Conservation (phyloP, 2,113 vertebrate genomes). For the Pampusana beccarii region DNA sequence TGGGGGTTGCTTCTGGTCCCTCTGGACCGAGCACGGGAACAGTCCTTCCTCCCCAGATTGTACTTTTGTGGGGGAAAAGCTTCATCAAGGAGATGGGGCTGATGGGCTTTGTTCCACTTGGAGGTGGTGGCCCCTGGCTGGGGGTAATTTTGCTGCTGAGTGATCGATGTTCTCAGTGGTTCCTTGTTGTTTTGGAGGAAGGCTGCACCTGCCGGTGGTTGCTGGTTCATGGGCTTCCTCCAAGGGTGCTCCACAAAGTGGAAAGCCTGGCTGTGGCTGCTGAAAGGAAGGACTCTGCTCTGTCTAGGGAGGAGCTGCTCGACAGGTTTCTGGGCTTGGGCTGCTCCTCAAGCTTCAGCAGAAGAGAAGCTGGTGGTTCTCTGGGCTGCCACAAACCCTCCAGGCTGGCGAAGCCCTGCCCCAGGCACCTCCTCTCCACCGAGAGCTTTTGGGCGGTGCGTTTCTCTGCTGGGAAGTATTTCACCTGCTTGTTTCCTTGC, state of each 20-base stretch:
- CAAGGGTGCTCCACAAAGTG: rapidly evolving
- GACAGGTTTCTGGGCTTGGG: not conserved
- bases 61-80: not conserved
- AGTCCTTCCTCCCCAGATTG: not conserved
- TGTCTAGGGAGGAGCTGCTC: not conserved
- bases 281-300: not conserved
- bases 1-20: not conserved
- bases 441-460: not conserved
- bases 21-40: not conserved
- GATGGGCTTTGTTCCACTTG: not conserved
- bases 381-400: not conserved
- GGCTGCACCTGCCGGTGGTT: rapidly evolving
- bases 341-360: not conserved
- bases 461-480: not conserved
- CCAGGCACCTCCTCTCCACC: not conserved
- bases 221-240: not conserved
- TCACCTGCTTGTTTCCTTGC: not conserved
- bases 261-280: not conserved
- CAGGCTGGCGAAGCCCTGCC: not conserved
- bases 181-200: not conserved
- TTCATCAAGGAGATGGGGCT: not conserved
- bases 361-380: not conserved
- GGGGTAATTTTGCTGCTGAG: not conserved
- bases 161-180: not conserved
- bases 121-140: not conserved